These are phyloP conservation scores for Callyntrura sp. DNA, from an alignment of 2,888 invertebrate genomes.

Conservation along the genomic window DNA sequence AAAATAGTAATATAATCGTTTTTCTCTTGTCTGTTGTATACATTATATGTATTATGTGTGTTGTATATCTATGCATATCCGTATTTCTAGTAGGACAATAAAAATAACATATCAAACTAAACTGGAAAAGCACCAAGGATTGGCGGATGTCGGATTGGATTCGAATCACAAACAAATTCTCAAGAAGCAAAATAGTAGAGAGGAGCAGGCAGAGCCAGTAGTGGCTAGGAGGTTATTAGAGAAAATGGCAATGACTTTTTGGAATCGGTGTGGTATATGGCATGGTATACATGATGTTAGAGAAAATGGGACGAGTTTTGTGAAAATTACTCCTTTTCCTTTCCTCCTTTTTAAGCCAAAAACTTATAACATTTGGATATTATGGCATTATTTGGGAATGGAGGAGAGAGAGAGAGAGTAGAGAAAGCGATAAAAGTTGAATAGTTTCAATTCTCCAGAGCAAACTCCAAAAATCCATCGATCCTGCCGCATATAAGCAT, in stretches of 20 bases:
- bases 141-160: slow-evolving; percentile 26
- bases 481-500: neutral
- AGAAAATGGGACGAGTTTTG: slow-evolving; percentile 44
- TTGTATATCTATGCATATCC: neutral
- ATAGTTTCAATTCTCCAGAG: slow-evolving; percentile 73
- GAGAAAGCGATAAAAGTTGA: slow-evolving; percentile 50
- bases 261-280: slow-evolving; percentile 2
- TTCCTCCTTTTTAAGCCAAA: slow-evolving; percentile 38
- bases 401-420: no score
- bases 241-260: slow-evolving; percentile 57
- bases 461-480: slow-evolving; percentile 75
- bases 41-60: neutral
- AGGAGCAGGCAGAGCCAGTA: neutral
- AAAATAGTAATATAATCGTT: slow-evolving; percentile 56
- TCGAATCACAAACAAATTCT: slow-evolving; percentile 75
- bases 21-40: neutral
- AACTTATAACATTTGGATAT: neutral
- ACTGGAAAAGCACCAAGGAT: neutral
- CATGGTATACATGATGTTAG: neutral
- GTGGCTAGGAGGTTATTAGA: neutral
- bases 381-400: slow-evolving; percentile 14
- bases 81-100: neutral
- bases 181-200: slow-evolving; percentile 59
- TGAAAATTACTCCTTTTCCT: slow-evolving; percentile 60
- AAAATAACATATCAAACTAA: neutral